These are phyloP conservation scores for Sitta europaea DNA, from an alignment of 2,113 vertebrate species.

Conservation along the genomic window DNA sequence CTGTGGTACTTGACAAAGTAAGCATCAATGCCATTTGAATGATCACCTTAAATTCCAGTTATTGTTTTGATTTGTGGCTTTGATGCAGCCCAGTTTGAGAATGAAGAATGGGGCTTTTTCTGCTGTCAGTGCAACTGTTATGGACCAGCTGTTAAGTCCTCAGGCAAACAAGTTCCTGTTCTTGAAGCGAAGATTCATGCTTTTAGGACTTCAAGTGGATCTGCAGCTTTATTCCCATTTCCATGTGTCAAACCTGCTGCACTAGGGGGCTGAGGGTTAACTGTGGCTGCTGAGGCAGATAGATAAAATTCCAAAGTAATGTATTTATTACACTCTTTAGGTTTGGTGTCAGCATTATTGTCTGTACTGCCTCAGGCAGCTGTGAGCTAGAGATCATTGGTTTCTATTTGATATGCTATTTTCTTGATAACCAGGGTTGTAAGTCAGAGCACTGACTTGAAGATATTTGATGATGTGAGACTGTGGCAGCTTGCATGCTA, in stretches of 20 bases:
- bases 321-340: not conserved
- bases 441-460: not conserved
- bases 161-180: not conserved
- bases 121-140: not conserved
- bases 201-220: not conserved
- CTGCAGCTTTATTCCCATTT: not conserved
- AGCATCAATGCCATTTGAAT: not conserved
- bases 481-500: not conserved
- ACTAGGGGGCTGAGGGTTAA: not conserved
- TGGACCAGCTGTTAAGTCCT: not conserved
- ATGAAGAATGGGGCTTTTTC: not conserved
- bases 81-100: not conserved
- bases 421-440: not conserved
- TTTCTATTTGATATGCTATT: not conserved
- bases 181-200: not conserved
- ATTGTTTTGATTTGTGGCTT: not conserved
- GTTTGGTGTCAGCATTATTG: not conserved
- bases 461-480: not conserved
- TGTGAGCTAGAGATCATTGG: not conserved
- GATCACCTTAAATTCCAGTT: not conserved
- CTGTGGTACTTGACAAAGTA: not conserved
- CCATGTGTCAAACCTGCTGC: not conserved
- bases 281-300: not conserved
- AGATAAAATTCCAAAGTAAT: not conserved
- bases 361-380: not conserved